These are phyloP conservation scores for Suncus etruscus DNA, from an alignment of 2,113 vertebrate species.

Conservation along the genomic window DNA sequence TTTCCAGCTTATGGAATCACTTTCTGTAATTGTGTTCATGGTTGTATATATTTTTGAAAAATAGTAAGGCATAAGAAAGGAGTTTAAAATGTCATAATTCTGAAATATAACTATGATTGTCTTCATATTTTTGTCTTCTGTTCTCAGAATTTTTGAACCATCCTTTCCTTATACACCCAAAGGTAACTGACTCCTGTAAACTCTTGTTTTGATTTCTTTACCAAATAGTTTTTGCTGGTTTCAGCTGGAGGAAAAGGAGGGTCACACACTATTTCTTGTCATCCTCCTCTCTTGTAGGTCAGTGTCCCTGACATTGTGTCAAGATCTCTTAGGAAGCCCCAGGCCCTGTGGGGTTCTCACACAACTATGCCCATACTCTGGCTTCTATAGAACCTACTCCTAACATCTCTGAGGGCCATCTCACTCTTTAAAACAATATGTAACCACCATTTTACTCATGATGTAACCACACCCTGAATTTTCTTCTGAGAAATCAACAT, in stretches of 20 bases:
- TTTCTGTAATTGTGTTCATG: constrained; percentile 17
- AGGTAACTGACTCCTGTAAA: neutral
- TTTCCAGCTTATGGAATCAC: neutral
- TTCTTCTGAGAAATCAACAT: too few species aligned
- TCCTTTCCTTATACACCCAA: neutral
- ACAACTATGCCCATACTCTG: neutral
- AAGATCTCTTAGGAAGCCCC: neutral
- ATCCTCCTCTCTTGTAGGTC: neutral
- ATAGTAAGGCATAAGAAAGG: neutral
- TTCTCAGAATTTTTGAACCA: neutral
- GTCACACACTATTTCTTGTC: neutral
- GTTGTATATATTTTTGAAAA: neutral
- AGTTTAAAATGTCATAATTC: neutral
- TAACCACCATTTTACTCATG: too few species aligned
- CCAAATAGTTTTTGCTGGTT: neutral
- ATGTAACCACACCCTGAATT: too few species aligned
- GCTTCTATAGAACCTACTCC: neutral
- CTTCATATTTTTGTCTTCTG: neutral
- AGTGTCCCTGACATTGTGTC: neutral
- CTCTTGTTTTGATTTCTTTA: neutral
- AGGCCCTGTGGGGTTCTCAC: neutral
- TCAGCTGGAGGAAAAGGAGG: neutral
- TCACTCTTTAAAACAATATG: neutral
- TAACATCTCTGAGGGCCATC: neutral
- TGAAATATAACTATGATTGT: neutral